A percentile compares a stretch with the other conserved stretches of the same genome.
Conservation (phyloP, 1,140 invertebrate species). For the Limonius californicus region DNA sequence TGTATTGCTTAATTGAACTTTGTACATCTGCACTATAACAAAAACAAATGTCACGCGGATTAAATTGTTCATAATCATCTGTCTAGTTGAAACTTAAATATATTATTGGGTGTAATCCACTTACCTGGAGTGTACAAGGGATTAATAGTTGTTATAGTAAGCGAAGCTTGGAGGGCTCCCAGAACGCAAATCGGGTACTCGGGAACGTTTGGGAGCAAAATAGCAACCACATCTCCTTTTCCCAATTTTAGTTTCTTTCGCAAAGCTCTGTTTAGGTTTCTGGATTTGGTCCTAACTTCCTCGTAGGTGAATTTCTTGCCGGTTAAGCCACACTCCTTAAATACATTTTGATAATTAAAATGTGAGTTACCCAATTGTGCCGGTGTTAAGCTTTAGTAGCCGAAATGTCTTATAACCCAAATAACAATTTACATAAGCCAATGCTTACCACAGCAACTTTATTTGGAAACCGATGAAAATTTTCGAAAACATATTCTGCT, state of each 20-base stretch:
- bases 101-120: background rate
- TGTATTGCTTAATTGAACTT: too few species aligned
- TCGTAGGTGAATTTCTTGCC: conserved; percentile 67
- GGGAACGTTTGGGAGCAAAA: conserved; percentile 72
- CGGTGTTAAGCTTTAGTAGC: too few species aligned
- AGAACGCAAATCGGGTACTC: conserved; percentile 67
- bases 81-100: too few species aligned
- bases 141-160: conserved; percentile 73
- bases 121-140: conserved; percentile 75
- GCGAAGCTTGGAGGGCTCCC: conserved; percentile 65
- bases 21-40: too few species aligned
- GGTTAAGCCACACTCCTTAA: conserved; percentile 67
- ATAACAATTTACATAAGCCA: background rate
- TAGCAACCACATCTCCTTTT: conserved; percentile 65
- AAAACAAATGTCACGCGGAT: too few species aligned
- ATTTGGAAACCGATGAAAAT: conserved; percentile 18
- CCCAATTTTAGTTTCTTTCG: conserved; percentile 61
- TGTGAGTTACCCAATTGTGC: too few species aligned
- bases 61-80: too few species aligned
- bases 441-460: conserved; percentile 18
- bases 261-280: conserved; percentile 65
- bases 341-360: conserved; percentile 25
- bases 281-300: conserved; percentile 58
- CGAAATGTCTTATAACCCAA: too few species aligned
- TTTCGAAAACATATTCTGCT: conserved; percentile 25